Evolutionary conservation across 2,888 invertebrate genomes (phyloP).

Genomic region (Spatulosminthurus flaviceps): DNA sequence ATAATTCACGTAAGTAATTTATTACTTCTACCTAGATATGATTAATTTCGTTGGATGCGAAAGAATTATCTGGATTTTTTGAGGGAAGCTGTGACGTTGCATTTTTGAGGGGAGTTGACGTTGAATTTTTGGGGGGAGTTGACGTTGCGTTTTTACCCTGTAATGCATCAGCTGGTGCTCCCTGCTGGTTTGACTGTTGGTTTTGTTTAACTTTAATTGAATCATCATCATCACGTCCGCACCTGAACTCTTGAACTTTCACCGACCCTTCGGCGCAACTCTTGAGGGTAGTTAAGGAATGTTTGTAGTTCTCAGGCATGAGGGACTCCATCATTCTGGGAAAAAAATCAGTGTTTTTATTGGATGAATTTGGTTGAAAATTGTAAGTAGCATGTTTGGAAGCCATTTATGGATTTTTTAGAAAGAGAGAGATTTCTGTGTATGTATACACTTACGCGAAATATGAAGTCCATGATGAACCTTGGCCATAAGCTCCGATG

Average conservation of each 20-base stretch:
- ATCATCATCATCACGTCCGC: background rate
- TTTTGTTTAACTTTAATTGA: no score
- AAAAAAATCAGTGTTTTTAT: no score
- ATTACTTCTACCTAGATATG: background rate
- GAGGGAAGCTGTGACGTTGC: background rate
- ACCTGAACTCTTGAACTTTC: slow-evolving; percentile 21
- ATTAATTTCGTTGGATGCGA: background rate
- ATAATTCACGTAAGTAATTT: background rate
- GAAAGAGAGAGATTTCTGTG: background rate
- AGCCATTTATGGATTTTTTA: no score
- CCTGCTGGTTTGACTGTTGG: no score
- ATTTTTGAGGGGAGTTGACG: background rate
- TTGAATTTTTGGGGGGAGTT: slow-evolving; percentile 16
- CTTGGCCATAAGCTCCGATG: slow-evolving; percentile 53
- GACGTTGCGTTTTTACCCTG: slow-evolving; percentile 43
- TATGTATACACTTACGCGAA: slow-evolving; percentile 39
- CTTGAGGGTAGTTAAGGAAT: slow-evolving; percentile 43
- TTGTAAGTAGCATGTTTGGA: no score
- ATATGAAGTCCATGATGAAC: slow-evolving; percentile 49
- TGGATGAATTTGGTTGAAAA: no score
- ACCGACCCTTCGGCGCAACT: slow-evolving; percentile 49
- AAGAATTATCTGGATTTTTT: background rate
- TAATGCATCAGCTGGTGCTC: slow-evolving; percentile 20
- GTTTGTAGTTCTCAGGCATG: slow-evolving; percentile 49
- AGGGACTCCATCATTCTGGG: slow-evolving; percentile 48